These are phyloP conservation scores for Hydractinia echinata DNA, from an alignment of 30 jellyfish, hydroid and myxozoan genomes.

Conservation along the genomic window DNA sequence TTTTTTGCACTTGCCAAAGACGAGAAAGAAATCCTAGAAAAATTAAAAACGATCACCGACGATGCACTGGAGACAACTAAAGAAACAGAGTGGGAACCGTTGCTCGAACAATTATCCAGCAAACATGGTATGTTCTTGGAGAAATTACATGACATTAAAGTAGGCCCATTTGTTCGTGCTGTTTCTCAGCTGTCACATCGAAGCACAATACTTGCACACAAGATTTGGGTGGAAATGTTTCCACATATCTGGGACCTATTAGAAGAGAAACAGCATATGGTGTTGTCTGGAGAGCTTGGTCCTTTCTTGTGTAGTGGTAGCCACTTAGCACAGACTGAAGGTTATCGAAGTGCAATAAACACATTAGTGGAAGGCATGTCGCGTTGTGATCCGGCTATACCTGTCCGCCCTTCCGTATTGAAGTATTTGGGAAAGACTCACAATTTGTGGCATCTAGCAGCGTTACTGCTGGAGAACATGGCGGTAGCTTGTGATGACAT, in stretches of 20 bases:
- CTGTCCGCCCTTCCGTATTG: slow-evolving; percentile 82
- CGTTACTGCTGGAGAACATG: slow-evolving; percentile 75
- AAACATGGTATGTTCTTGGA: slow-evolving; percentile 65
- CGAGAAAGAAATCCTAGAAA: slow-evolving; percentile 14
- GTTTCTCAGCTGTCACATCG: slow-evolving; percentile 86
- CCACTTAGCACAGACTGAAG: slow-evolving; percentile 86
- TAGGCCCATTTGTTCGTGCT: slow-evolving; percentile 74
- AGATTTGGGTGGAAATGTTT: slow-evolving; percentile 95
- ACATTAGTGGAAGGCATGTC: slow-evolving; percentile 97
- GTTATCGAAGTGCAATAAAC: slow-evolving; percentile 84
- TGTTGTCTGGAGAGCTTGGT: slow-evolving; percentile 83
- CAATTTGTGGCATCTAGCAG: slow-evolving; percentile 92
- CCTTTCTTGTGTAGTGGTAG: slow-evolving; percentile 98
- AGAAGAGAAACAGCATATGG: slow-evolving; percentile 70
- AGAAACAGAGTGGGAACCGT: slow-evolving; percentile 17
- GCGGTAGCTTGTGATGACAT: slow-evolving; percentile 96
- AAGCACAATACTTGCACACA: slow-evolving; percentile 93
- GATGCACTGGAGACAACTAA: background rate
- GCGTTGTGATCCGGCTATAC: slow-evolving; percentile 76
- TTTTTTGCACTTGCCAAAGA: slow-evolving; percentile 24
- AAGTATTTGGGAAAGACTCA: slow-evolving; percentile 97
- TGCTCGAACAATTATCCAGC: slow-evolving; percentile 40
- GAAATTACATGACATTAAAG: slow-evolving; percentile 33
- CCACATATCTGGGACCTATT: slow-evolving; percentile 86
- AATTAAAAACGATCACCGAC: slow-evolving; percentile 5